These are phyloP conservation scores for Acanthococcus lagerstroemiae DNA, from an alignment of 2,888 invertebrate species.

Conservation along the genomic window DNA sequence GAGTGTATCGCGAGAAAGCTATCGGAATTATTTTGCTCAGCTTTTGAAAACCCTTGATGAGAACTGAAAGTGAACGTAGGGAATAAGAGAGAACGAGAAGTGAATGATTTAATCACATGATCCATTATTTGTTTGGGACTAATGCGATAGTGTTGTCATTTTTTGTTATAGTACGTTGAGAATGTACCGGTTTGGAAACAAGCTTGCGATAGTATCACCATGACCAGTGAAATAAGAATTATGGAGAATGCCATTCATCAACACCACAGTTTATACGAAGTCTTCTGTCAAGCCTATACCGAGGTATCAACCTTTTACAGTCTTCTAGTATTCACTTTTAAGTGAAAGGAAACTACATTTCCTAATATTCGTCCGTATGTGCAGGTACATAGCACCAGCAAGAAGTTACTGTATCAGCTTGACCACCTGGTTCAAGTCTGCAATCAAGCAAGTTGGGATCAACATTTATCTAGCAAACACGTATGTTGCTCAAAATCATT, in stretches of 20 bases:
- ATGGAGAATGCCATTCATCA: conserved; percentile 86
- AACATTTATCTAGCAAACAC: conserved; percentile 61
- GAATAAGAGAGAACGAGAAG: too few species aligned
- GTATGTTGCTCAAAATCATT: too few species aligned
- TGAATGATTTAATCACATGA: not conserved
- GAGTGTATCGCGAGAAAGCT: too few species aligned
- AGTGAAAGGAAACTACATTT: not conserved
- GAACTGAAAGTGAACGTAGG: too few species aligned
- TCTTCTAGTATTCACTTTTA: not conserved
- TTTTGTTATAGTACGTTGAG: conserved; percentile 62
- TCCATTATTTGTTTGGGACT: not conserved
- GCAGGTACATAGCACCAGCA: conserved; percentile 88
- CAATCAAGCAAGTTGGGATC: conserved; percentile 69
- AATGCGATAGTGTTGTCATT: too few species aligned
- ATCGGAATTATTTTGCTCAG: too few species aligned
- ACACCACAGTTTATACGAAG: conserved; percentile 88
- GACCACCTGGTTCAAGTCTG: conserved; percentile 93
- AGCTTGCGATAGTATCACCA: conserved; percentile 61
- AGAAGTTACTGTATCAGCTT: conserved; percentile 87
- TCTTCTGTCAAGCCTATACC: conserved; percentile 91
- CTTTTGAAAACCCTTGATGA: too few species aligned
- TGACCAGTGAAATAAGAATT: conserved; percentile 66
- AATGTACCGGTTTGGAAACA: conserved; percentile 88
- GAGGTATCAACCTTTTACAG: conserved; percentile 50
- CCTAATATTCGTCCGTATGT: conserved; percentile 33